phyloP scores from a whole-genome alignment of 2,888 invertebrate species.

The Dorcus parallelipipedus region DNA sequence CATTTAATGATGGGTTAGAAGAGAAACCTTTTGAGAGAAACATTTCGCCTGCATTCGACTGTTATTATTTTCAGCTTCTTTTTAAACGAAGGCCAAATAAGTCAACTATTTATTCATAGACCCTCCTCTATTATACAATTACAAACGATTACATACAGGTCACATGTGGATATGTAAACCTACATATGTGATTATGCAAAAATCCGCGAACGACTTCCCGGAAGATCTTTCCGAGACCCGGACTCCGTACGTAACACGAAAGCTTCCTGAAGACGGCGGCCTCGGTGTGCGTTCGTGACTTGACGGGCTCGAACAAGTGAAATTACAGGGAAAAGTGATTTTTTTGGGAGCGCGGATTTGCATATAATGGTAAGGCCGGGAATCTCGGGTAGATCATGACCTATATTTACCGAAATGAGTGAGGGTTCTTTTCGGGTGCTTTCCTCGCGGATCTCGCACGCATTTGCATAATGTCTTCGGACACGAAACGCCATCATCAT shows the following conservation, averaged over 20 bases:
- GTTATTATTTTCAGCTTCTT: too few relatives aligned
- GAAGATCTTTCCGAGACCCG: constrained; percentile 5
- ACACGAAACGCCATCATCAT: constrained; percentile 10
- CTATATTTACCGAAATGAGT: constrained; percentile 30
- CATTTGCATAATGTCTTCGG: constrained; percentile 19
- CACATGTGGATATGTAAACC: too few relatives aligned
- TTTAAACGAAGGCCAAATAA: too few relatives aligned
- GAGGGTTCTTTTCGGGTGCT: constrained; percentile 11
- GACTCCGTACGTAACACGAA: constrained; percentile 3
- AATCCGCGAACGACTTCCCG: constrained; percentile 9
- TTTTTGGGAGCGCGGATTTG: constrained; percentile 22
- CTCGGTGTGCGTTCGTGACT: constrained; percentile 10
- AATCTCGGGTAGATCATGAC: constrained; percentile 27
- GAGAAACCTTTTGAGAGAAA: too few relatives aligned
- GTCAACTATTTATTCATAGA: too few relatives aligned
- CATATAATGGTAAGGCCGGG: constrained; percentile 31
- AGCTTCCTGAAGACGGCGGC: constrained; percentile 2
- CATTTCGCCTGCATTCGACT: too few relatives aligned
- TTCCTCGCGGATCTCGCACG: constrained; percentile 13
- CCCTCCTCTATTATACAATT: too few relatives aligned
- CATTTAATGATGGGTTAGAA: too few relatives aligned
- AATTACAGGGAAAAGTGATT: constrained; percentile 17
- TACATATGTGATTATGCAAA: background rate
- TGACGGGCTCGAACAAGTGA: constrained; percentile 9
- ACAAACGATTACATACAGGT: too few relatives aligned